A percentile compares a stretch with the other conserved stretches of the same genome.
Evolutionary conservation across 1,140 invertebrate species (phyloP).

Genomic region (Pristionchus pacificus): DNA sequence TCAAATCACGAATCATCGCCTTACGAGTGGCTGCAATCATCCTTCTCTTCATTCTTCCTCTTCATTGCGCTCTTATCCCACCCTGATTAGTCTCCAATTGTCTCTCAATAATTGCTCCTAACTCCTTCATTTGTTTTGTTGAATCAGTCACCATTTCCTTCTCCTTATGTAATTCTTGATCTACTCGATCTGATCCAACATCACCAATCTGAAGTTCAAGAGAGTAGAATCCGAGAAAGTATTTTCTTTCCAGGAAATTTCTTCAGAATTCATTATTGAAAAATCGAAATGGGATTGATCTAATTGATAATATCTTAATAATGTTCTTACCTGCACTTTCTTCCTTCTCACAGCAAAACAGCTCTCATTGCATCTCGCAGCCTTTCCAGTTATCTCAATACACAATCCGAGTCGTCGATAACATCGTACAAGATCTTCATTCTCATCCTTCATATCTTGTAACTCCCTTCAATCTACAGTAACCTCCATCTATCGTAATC

Average conservation of each 20-base stretch:
- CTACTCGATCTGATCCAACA: constrained; percentile 42
- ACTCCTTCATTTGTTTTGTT: constrained; percentile 46
- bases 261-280: no score
- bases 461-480: constrained; percentile 35
- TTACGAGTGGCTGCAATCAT: constrained; percentile 41
- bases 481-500: neutral
- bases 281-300: no score
- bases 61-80: constrained; percentile 9
- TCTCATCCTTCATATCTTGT: constrained; percentile 47
- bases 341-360: constrained; percentile 48
- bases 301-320: no score
- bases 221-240: no score
- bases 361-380: constrained; percentile 42
- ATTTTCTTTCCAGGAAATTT: no score
- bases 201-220: constrained; percentile 40
- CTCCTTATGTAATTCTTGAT: constrained; percentile 45
- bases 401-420: constrained; percentile 42
- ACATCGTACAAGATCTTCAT: constrained; percentile 45
- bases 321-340: constrained; percentile 41
- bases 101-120: constrained; percentile 42
- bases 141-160: constrained; percentile 43
- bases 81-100: constrained; percentile 47
- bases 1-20: constrained; percentile 42
- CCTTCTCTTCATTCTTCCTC: neutral
- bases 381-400: constrained; percentile 39